Conservation (phyloP, 1,140 invertebrate species). For the Drosophila carrolli region DNA sequence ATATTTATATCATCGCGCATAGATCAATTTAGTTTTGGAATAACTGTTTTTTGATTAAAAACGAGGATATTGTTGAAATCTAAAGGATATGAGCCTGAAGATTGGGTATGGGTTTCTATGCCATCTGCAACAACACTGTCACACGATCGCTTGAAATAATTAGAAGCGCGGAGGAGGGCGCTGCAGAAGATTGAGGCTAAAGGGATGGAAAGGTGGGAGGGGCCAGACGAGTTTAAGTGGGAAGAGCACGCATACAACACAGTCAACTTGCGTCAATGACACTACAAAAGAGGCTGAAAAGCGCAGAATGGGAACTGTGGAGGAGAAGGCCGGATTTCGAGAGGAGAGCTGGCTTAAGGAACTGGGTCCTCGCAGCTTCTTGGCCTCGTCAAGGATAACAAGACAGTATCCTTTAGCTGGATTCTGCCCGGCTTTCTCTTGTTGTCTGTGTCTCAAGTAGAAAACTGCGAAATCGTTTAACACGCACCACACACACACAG, state of each 20-base stretch:
- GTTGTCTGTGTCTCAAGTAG: constrained; percentile 54
- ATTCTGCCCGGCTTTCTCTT: constrained; percentile 16
- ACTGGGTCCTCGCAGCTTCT: constrained; percentile 36
- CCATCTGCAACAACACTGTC: constrained; percentile 65
- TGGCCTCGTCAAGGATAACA: constrained; percentile 69
- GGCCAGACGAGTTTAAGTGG: constrained; percentile 4
- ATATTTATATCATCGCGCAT: neutral
- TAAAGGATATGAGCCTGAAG: constrained; percentile 4
- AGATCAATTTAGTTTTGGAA: neutral
- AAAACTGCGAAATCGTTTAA: constrained; percentile 58
- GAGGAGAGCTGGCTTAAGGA: constrained; percentile 4
- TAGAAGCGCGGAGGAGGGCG: constrained; percentile 29
- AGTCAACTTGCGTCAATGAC: constrained; percentile 42
- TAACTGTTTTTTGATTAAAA: neutral
- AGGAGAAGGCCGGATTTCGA: neutral
- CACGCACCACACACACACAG: constrained; percentile 42
- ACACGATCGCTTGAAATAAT: constrained; percentile 45
- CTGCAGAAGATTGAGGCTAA: neutral
- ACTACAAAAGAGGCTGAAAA: constrained; percentile 13
- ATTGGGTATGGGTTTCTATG: constrained; percentile 16
- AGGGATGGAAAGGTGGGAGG: too few relatives aligned
- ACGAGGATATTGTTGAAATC: neutral
- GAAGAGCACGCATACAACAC: constrained; percentile 13
- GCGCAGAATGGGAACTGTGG: neutral
- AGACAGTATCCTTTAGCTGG: constrained; percentile 39